A percentile compares a stretch with the other conserved stretches of the same genome.
phyloP scores from a whole-genome alignment of 2,113 vertebrate species.

The Tupaia chinensis region DNA sequence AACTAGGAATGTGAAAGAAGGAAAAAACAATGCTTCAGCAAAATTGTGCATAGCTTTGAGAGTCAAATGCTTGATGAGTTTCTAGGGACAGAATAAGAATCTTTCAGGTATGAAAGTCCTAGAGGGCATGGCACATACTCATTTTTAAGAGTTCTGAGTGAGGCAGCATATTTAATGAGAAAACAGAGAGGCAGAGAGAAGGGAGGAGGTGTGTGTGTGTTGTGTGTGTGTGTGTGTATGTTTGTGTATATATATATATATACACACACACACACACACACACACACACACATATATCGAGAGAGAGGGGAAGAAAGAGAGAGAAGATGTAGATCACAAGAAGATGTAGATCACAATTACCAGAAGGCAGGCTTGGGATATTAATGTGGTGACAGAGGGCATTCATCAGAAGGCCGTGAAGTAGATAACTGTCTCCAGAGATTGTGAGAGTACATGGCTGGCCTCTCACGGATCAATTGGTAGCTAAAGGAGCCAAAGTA shows the following conservation, averaged over 20 bases:
- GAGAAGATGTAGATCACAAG: neutral
- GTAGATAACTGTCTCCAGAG: neutral
- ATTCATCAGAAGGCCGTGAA: neutral
- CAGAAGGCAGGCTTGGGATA: too few species aligned
- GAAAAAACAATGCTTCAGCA: neutral
- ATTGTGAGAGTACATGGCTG: too few species aligned
- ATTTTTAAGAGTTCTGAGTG: neutral
- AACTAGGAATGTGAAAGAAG: neutral
- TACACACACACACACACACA: too few species aligned
- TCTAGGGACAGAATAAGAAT: neutral
- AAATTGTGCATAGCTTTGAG: neutral
- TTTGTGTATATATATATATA: too few species aligned
- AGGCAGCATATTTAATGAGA: neutral
- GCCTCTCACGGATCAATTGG: neutral
- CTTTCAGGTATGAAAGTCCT: neutral
- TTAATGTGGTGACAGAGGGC: neutral
- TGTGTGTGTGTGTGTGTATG: too few species aligned
- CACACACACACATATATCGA: too few species aligned
- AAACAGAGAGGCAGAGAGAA: neutral
- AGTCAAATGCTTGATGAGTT: neutral
- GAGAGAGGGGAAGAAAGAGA: accelerated
- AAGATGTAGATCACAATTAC: neutral
- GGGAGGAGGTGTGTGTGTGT: neutral
- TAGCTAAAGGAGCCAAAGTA: neutral
- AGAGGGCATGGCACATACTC: neutral